Base-by-base conservation (phyloP, 2,888 invertebrate species). In the Mystacides longicornis region DNA sequence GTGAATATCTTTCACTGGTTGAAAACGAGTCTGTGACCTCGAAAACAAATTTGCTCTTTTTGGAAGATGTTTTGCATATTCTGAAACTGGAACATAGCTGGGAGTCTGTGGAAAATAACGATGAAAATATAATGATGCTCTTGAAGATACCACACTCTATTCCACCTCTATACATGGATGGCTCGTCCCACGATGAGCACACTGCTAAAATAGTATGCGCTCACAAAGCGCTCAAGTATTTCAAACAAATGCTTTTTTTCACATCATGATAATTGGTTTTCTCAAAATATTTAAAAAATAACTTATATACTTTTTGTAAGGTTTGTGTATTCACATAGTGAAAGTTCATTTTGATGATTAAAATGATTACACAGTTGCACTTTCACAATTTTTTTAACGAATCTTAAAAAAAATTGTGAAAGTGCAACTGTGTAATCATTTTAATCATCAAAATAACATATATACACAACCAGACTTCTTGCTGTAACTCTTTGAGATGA, bases 121-220 rank as follows among this genome's bases (percentile, higher is more conserved):
- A 23, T 46, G n/a, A 18, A 19, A 18, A 31, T n/a, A 7, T 20
- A 7, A 46, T 55, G 4, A 16, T 31, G 19, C 20, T 51, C 16
- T 56, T 57, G n/a, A 56, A 48, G 16, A 43, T 55, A 23, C 50
- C 54, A 5, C 49, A 48, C 14, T 54, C 57, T 2, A 57, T 55
- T 47, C 59, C 59, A 18, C 57, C 59, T 14, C 49, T 50, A 31
- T 52, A 19, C 22, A 27, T 59, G n/a, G 42, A 48, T 42, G 51
- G 18, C 2, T 7, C 18, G 2, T 27, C 27, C 18, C 11, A 22
- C 18, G 20, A 37, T 19, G 31, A 33, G 11, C 11, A 27, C 1
- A 42, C 16, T 16, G 54, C 52, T 1, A 57, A 59, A 57, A 19
- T 23, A 5, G 22, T 47, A 14, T 22, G 52, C 9, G 45, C 59